These are phyloP conservation scores for Triplophysa bombifrons DNA, from an alignment of 2,797 vertebrate genomes.

Conservation along the genomic window DNA sequence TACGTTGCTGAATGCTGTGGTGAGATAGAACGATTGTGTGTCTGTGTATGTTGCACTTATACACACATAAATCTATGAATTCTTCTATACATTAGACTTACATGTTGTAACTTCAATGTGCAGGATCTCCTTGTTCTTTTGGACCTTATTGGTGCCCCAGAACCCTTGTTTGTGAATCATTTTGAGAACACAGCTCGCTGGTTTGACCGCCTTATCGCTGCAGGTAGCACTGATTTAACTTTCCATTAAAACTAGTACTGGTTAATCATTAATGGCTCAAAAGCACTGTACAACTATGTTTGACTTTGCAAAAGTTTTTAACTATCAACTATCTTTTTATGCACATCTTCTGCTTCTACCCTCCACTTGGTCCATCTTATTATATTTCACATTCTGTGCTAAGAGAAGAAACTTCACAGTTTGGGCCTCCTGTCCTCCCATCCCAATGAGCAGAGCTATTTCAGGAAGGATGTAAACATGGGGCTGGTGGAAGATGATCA, in stretches of 20 bases:
- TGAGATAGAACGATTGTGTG: conserved; percentile 65
- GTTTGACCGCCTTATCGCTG: conserved; percentile 85
- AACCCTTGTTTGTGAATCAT: conserved; percentile 85
- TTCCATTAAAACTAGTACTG: conserved; percentile 5
- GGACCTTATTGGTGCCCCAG: conserved; percentile 83
- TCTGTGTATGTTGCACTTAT: neutral
- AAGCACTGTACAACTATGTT: conserved; percentile 14
- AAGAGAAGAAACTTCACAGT: conserved; percentile 86
- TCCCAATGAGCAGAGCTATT: conserved; percentile 80
- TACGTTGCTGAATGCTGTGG: conserved; percentile 83
- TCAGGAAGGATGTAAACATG: conserved; percentile 77
- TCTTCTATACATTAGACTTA: neutral
- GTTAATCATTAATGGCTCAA: conserved; percentile 17
- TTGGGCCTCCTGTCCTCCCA: conserved; percentile 81
- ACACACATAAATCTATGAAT: neutral
- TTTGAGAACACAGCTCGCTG: conserved; percentile 85
- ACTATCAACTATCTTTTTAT: neutral
- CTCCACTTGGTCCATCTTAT: neutral
- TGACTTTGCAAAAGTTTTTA: neutral
- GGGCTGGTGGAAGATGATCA: conserved; percentile 89
- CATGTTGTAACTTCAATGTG: conserved; percentile 6
- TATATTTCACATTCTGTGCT: neutral
- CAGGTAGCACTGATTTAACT: conserved; percentile 72
- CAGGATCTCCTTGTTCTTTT: conserved; percentile 90
- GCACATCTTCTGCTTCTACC: neutral